A percentile compares a stretch with the other conserved stretches of the same genome.
Evolutionary conservation across 2,797 vertebrate genomes (phyloP).

Genomic region (Molossus alvarezi): DNA sequence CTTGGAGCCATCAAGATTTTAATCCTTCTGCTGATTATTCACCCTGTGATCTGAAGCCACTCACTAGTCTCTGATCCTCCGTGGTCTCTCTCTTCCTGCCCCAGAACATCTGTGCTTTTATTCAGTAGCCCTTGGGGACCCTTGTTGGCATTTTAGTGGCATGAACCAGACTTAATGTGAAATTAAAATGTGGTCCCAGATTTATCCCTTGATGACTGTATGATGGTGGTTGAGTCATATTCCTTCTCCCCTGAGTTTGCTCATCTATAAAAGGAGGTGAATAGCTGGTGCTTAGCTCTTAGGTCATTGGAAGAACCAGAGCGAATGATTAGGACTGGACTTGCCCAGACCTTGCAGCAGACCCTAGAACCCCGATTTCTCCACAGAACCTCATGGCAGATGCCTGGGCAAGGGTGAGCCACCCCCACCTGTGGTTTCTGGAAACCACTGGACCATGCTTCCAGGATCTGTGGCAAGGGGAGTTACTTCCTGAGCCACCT

Average conservation of each 20-base stretch:
- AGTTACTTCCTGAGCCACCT: conserved; percentile 54
- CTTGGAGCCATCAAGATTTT: neutral
- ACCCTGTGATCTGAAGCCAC: neutral
- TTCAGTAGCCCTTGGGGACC: neutral
- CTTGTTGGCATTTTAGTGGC: conserved; percentile 34
- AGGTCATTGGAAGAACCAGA: neutral
- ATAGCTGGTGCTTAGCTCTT: neutral
- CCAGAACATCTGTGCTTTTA: neutral
- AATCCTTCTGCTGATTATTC: neutral
- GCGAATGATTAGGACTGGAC: neutral
- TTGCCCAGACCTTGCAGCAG: neutral
- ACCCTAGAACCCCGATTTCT: neutral
- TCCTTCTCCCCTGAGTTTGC: neutral
- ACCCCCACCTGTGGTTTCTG: neutral
- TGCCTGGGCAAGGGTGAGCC: neutral
- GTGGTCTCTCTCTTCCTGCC: neutral
- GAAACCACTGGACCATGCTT: conserved; percentile 18
- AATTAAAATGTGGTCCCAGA: neutral
- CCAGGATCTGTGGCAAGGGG: conserved; percentile 37
- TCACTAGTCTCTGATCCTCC: neutral
- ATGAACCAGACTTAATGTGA: neutral
- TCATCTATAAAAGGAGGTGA: neutral
- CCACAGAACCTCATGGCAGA: neutral
- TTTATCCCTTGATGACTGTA: neutral
- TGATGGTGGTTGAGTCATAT: neutral